Base-by-base conservation (phyloP, 2,797 vertebrate genomes). In the Mormyrops attenuatus region DNA sequence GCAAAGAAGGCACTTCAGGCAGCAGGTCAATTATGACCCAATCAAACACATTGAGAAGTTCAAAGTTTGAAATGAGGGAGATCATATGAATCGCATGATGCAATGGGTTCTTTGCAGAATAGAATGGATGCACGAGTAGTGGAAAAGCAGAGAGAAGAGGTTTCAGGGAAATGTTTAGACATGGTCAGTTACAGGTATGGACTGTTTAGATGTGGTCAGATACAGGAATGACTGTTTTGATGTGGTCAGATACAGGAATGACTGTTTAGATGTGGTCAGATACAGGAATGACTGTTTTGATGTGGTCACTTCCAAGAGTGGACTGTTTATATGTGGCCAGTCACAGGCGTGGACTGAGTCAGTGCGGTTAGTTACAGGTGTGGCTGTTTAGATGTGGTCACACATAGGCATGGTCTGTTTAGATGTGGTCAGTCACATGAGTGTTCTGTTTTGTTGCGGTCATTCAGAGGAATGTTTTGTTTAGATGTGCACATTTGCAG, bases 21-120 rank as follows among this genome's bases (percentile, higher is more conserved):
- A 90, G 91, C 90, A 88, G 95, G 95, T 96, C 95, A 96, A 95
- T 95, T 95, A 95, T 94, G 95, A 95, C 94, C 94, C 92, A 93
- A 94, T 94, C 82, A 94, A 95, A 95, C 93, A 92, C 94, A 94
- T 93, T 93, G 94, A 94, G 94, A 93, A 94, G 93, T 95, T 95
- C 93, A 95, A 94, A 93, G 95, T 94, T 93, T 95, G 94, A 96
- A 94, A 94, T 93, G 90, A 93, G 92, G 94, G 93, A 93, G 93
- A 94, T 93, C 93, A 91, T 92, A 92, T 94, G 95, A 96, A 95
- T 93, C 92, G 89, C 93, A 91, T 44, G 38, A n/a, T 47, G 41
- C 95, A 94, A 95, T 94, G 92, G 94, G 93, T 90, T 91, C 87
- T 88, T 88, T 69, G 87, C 49, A 77, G 91, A 91, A 91, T 90